phyloP scores from a whole-genome alignment of 2,888 invertebrate genomes.

The Amblyjoppa fuscipennis region DNA sequence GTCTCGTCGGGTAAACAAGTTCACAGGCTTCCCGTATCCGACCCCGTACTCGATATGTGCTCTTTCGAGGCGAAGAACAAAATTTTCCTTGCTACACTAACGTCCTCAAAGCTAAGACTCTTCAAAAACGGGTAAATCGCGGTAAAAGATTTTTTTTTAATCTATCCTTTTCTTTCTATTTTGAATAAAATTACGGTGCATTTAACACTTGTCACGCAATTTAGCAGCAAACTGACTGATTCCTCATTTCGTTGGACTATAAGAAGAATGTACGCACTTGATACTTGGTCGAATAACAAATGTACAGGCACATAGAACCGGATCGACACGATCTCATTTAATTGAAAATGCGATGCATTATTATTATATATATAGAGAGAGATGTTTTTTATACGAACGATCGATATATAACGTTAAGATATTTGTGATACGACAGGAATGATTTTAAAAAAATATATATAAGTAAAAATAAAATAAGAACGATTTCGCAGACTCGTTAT shows the following conservation, averaged over 20 bases:
- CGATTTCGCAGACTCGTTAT: conserved; percentile 1
- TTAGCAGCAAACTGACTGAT: conserved; percentile 20
- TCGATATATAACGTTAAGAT: conserved; percentile 56
- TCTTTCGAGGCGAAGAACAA: conserved; percentile 87
- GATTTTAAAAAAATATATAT: not conserved
- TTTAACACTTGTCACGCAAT: not conserved
- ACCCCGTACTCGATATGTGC: conserved; percentile 90
- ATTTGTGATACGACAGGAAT: conserved; percentile 59
- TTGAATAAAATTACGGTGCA: conserved; percentile 24
- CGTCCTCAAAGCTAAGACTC: conserved; percentile 89
- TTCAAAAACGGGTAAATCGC: conserved; percentile 85
- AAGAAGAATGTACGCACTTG: not conserved
- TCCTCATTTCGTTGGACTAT: not conserved
- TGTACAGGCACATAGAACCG: not conserved
- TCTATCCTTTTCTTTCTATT: conserved; percentile 43
- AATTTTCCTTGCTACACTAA: conserved; percentile 88
- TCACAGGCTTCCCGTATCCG: conserved; percentile 88
- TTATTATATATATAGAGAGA: conserved; percentile 12
- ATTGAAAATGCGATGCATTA: not conserved
- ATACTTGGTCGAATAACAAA: conserved; percentile 8
- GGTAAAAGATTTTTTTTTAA: not conserved
- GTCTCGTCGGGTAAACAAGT: conserved; percentile 86
- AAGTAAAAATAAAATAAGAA: conserved; percentile 36
- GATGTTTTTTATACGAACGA: conserved; percentile 53
- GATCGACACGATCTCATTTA: not conserved